These are phyloP conservation scores for Xylocopa sonorina DNA, from an alignment of 1,140 invertebrate genomes.

Conservation along the genomic window DNA sequence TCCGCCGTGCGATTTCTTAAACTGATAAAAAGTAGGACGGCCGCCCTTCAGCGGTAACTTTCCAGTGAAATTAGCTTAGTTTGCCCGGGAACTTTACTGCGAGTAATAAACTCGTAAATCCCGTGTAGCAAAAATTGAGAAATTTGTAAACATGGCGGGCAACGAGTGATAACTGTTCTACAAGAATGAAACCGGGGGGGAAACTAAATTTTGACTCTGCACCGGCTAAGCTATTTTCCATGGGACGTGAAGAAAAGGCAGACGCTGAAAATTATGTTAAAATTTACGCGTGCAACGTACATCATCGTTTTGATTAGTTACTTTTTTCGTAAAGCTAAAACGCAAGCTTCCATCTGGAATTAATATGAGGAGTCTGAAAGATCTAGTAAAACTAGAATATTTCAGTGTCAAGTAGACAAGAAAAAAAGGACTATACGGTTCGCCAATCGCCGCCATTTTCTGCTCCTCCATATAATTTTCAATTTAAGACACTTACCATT, in stretches of 20 bases:
- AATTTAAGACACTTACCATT: too few relatives aligned
- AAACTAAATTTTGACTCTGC: not conserved
- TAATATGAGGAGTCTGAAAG: too few relatives aligned
- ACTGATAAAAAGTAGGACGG: conserved; percentile 31
- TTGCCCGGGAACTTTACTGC: conserved; percentile 2
- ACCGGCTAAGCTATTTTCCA: not conserved
- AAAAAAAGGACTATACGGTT: too few relatives aligned
- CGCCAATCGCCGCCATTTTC: too few relatives aligned
- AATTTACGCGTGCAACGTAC: not conserved
- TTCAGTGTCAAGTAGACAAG: too few relatives aligned
- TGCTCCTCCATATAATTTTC: too few relatives aligned
- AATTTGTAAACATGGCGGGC: conserved; percentile 43
- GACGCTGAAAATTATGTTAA: not conserved
- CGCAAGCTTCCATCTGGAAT: too few relatives aligned
- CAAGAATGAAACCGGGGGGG: not conserved
- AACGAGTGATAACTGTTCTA: conserved; percentile 26
- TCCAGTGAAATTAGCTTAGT: conserved; percentile 32
- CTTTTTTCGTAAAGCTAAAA: too few relatives aligned
- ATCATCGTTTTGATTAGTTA: too few relatives aligned
- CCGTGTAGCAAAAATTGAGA: conserved; percentile 29
- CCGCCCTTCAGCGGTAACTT: conserved; percentile 21
- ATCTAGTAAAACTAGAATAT: too few relatives aligned
- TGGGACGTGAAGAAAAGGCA: not conserved
- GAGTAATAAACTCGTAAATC: conserved; percentile 35
- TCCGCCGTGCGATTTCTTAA: conserved; percentile 21